phyloP scores from a whole-genome alignment of 2,888 invertebrate genomes.

The Tromatobia lineatoria region DNA sequence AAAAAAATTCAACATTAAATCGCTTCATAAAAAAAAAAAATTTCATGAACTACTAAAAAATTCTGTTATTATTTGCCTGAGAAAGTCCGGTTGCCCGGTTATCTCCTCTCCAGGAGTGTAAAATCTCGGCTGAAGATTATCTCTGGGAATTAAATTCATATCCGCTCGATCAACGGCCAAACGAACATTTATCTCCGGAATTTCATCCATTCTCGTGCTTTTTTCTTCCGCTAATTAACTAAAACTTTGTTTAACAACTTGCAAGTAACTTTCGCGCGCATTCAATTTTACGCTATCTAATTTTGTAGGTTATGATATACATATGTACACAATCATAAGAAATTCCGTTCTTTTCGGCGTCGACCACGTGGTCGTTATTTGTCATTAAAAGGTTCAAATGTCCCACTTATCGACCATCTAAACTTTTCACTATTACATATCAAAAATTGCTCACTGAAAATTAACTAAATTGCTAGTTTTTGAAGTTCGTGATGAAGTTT shows the following conservation, averaged over 20 bases:
- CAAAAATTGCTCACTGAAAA: not conserved
- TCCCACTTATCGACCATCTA: not conserved
- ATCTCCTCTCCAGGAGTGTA: slow-evolving; percentile 96
- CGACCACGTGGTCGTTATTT: not conserved
- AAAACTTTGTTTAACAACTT: not conserved
- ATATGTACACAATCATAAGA: not conserved
- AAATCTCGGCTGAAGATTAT: slow-evolving; percentile 88
- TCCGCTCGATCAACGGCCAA: slow-evolving; percentile 80
- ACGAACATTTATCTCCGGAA: slow-evolving; percentile 77
- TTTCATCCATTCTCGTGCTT: slow-evolving; percentile 51
- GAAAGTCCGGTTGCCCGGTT: slow-evolving; percentile 92
- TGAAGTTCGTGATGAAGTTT: not conserved
- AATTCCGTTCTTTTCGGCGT: not conserved
- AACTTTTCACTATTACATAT: not conserved
- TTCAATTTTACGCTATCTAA: not conserved
- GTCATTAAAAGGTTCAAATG: not conserved
- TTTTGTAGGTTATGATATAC: not conserved
- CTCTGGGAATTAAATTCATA: slow-evolving; percentile 83
- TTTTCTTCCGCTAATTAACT: not conserved
- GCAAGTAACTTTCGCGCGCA: not conserved
- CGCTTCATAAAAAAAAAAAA: not conserved
- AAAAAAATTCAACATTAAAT: not conserved
- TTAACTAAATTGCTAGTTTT: not conserved
- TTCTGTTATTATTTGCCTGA: slow-evolving; percentile 88
- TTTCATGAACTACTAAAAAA: not conserved